These are phyloP conservation scores for Pongo pygmaeus DNA, from an alignment of 2,113 vertebrate genomes.

Conservation along the genomic window DNA sequence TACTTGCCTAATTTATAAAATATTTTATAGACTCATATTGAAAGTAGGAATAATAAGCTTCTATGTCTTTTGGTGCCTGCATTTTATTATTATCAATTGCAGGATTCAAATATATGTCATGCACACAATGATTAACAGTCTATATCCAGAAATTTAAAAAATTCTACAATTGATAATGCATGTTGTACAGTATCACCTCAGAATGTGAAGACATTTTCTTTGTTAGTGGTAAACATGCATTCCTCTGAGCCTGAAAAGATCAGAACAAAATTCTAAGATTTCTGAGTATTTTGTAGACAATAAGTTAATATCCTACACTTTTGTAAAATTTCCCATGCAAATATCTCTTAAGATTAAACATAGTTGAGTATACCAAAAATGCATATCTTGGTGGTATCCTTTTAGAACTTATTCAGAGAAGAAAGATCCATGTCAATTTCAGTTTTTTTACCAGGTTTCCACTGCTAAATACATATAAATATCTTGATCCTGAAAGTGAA, in stretches of 20 bases:
- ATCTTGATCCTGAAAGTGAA: conserved; percentile 10
- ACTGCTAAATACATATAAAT: background rate
- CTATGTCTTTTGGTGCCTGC: background rate
- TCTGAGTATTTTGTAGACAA: background rate
- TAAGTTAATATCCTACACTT: background rate
- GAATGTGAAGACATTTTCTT: background rate
- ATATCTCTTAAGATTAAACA: background rate
- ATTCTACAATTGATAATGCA: background rate
- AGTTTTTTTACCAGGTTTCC: background rate
- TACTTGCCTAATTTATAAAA: background rate
- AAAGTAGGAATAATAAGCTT: background rate
- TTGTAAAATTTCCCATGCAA: background rate
- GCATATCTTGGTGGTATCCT: background rate
- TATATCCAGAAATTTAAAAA: background rate
- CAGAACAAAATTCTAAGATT: background rate
- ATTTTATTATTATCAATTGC: background rate
- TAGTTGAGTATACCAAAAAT: background rate
- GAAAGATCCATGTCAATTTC: background rate
- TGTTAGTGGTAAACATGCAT: background rate
- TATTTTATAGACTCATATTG: background rate
- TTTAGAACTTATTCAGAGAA: background rate
- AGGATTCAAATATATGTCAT: background rate
- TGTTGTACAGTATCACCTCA: background rate
- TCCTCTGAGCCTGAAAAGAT: background rate
- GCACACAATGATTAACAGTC: background rate